Evolutionary conservation across 2,797 vertebrate genomes (phyloP).

Genomic region (Manis pentadactyla): DNA sequence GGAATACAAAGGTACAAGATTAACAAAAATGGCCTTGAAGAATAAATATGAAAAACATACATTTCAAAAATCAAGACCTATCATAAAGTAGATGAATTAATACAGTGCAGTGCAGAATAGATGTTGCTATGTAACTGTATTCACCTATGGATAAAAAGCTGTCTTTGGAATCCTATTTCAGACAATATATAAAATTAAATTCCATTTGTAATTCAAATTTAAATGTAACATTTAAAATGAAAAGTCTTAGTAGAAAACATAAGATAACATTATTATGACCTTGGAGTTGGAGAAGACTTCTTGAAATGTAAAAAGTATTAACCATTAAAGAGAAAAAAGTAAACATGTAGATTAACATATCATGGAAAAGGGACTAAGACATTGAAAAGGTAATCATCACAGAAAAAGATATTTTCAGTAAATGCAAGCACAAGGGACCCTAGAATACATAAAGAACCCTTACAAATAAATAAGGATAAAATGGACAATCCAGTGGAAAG

Average conservation of each 20-base stretch:
- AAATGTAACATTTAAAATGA: neutral
- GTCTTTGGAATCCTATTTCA: neutral
- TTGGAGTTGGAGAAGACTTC: neutral
- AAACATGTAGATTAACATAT: neutral
- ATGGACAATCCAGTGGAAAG: neutral
- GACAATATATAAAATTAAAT: neutral
- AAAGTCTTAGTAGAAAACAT: neutral
- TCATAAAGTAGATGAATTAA: neutral
- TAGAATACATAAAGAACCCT: neutral
- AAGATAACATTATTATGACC: neutral
- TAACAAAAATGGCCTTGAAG: neutral
- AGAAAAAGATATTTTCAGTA: neutral
- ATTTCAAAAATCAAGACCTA: neutral
- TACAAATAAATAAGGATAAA: neutral
- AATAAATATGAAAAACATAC: neutral
- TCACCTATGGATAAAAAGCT: neutral
- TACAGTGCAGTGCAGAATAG: neutral
- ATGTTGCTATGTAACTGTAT: neutral
- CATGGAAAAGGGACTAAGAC: neutral
- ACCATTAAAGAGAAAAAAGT: neutral
- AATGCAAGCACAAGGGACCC: accelerated
- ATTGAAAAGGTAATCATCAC: neutral
- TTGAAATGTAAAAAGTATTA: neutral
- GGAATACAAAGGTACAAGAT: neutral
- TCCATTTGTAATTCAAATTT: neutral